phyloP scores from a whole-genome alignment of 2,113 vertebrate species.

The Syrrhaptes paradoxus region DNA sequence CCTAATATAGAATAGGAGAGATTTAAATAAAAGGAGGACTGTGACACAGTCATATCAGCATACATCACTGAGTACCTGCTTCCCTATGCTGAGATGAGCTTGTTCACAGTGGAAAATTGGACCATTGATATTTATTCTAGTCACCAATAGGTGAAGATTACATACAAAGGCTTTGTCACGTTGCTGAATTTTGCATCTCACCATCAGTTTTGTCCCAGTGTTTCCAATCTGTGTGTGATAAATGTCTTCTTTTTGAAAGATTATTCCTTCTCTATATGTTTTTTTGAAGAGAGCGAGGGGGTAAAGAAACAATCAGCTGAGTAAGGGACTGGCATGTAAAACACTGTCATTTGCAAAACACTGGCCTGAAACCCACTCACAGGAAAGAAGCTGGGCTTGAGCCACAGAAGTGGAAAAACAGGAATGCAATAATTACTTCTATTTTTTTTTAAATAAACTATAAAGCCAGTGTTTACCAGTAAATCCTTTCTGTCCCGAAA shows the following conservation, averaged over 20 bases:
- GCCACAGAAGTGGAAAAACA: background rate
- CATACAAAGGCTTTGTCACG: background rate
- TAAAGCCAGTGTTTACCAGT: background rate
- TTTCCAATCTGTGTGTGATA: background rate
- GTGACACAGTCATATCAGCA: background rate
- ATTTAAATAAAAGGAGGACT: background rate
- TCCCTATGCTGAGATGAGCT: background rate
- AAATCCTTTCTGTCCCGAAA: constrained; percentile 3
- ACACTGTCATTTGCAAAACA: constrained; percentile 51
- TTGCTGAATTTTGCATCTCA: background rate
- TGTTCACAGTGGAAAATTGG: background rate
- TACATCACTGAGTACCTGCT: background rate
- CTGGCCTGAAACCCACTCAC: background rate
- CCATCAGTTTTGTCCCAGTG: background rate
- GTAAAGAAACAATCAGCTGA: constrained; percentile 11
- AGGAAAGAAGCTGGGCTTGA: background rate
- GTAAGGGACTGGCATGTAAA: constrained; percentile 58
- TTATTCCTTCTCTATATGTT: constrained; percentile 3
- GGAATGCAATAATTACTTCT: background rate
- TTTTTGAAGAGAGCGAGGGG: background rate
- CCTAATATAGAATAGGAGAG: background rate
- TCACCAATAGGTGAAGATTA: background rate
- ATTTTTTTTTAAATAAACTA: constrained; percentile 6
- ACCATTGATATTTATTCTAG: background rate
- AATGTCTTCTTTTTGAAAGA: constrained; percentile 39